Evolutionary conservation across 1,140 invertebrate species (phyloP).

Genomic region (Leptonema lineaticorne): DNA sequence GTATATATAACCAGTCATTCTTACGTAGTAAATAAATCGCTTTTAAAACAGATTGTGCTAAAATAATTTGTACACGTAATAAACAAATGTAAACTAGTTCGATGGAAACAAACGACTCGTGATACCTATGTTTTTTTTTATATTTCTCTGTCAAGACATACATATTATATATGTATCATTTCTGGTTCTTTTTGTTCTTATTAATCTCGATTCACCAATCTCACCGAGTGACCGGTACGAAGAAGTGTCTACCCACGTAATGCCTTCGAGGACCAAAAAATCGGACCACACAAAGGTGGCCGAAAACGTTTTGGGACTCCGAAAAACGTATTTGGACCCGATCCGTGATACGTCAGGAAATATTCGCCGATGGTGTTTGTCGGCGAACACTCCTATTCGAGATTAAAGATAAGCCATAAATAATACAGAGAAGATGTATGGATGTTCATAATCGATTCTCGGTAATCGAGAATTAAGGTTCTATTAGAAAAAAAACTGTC

Average conservation of each 20-base stretch:
- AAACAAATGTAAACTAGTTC: no score
- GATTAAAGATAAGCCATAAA: constrained; percentile 25
- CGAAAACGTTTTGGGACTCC: background rate
- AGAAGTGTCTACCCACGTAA: constrained; percentile 21
- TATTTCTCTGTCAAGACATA: no score
- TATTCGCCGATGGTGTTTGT: constrained; percentile 8
- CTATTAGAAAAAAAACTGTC: background rate
- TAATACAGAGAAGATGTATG: background rate
- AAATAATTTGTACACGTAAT: no score
- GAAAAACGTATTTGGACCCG: background rate
- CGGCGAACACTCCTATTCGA: constrained; percentile 5
- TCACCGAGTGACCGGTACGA: constrained; percentile 6
- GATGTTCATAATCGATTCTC: background rate
- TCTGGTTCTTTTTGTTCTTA: constrained; percentile 7
- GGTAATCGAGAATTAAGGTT: background rate
- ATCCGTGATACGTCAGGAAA: constrained; percentile 13
- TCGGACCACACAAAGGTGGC: constrained; percentile 30
- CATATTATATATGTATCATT: no score
- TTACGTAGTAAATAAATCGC: no score
- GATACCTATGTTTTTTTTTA: no score
- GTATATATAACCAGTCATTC: no score
- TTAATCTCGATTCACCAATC: constrained; percentile 23
- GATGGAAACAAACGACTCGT: no score
- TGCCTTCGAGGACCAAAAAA: constrained; percentile 26
- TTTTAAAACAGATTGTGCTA: no score